phyloP scores from a whole-genome alignment of 2,888 invertebrate genomes.

The Hirtodrosophila duncani region DNA sequence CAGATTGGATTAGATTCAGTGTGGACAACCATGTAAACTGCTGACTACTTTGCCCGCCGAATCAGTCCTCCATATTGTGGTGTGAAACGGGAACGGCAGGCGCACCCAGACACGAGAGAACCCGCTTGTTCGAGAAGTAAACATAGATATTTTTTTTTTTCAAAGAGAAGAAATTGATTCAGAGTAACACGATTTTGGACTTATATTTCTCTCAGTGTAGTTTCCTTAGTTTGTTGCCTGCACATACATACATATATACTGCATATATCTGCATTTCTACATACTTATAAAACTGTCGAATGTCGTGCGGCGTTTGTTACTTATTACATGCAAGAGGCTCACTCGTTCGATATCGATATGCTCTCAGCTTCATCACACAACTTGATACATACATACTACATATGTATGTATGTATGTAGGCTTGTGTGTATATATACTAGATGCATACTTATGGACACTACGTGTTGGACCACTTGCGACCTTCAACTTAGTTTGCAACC shows the following conservation, averaged over 20 bases:
- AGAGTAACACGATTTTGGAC: too few relatives aligned
- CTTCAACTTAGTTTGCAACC: constrained; percentile 68
- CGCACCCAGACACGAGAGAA: too few relatives aligned
- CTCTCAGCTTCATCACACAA: constrained; percentile 40
- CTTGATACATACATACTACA: constrained; percentile 22
- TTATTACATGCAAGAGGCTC: constrained; percentile 56
- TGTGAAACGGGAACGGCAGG: too few relatives aligned
- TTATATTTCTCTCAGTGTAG: too few relatives aligned
- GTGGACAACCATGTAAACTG: constrained; percentile 10
- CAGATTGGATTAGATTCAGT: too few relatives aligned
- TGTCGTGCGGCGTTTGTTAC: constrained; percentile 71
- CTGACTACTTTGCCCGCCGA: constrained; percentile 8
- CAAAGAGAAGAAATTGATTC: too few relatives aligned
- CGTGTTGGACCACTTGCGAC: constrained; percentile 45
- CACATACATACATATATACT: too few relatives aligned
- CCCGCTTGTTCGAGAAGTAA: too few relatives aligned
- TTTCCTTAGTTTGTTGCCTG: too few relatives aligned
- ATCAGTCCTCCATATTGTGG: too few relatives aligned
- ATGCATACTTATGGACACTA: constrained; percentile 6
- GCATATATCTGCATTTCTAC: too few relatives aligned
- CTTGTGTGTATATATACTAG: background rate
- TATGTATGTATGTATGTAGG: background rate
- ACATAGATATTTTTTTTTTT: too few relatives aligned
- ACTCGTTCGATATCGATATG: constrained; percentile 63
- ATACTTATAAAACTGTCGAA: constrained; percentile 71